phyloP scores from a whole-genome alignment of 2,113 vertebrate species.

The Podiceps cristatus region DNA sequence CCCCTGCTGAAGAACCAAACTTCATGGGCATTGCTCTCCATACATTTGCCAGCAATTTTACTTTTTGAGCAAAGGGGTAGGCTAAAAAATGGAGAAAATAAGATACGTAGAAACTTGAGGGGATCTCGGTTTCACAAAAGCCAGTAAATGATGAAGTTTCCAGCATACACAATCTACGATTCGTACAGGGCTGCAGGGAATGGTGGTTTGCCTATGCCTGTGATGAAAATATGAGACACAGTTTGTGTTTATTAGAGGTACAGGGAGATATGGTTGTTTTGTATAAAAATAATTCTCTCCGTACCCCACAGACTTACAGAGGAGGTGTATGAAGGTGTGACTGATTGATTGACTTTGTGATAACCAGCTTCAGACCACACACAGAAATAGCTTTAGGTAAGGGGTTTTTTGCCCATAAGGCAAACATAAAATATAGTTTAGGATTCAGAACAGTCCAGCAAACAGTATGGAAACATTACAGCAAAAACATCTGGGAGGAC shows the following conservation, averaged over 20 bases:
- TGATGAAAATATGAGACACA: neutral
- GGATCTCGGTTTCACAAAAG: neutral
- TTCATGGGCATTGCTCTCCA: neutral
- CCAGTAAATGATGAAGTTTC: neutral
- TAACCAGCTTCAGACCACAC: slow-evolving; percentile 11
- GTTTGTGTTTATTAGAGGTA: neutral
- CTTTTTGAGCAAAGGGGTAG: neutral
- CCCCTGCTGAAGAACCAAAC: neutral
- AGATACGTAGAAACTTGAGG: neutral
- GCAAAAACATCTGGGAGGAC: neutral
- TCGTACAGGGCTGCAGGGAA: neutral
- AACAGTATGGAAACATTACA: neutral
- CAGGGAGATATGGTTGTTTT: neutral
- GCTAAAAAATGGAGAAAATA: neutral
- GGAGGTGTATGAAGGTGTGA: neutral
- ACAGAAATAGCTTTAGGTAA: neutral
- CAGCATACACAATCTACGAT: neutral
- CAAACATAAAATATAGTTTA: neutral
- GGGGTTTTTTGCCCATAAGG: neutral
- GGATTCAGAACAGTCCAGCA: neutral
- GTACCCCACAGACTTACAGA: neutral
- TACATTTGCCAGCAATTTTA: neutral
- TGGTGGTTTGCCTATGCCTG: neutral
- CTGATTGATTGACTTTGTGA: neutral
- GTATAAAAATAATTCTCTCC: neutral